phyloP scores from a whole-genome alignment of 2,797 vertebrate species.

The Pseudochromis fuscus region DNA sequence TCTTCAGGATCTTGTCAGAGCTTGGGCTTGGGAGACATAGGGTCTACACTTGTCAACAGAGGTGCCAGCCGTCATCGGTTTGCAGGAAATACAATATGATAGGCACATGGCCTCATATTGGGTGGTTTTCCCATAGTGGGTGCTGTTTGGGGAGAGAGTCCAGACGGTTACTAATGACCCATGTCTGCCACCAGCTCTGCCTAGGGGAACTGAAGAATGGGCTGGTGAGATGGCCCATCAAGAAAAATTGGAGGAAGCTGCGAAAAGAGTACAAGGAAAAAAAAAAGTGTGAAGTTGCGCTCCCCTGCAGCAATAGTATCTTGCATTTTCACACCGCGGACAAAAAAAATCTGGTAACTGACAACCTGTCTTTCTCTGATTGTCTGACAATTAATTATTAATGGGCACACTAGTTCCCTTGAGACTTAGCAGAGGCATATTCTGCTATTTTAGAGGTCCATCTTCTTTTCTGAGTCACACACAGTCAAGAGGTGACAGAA shows the following conservation, averaged over 20 bases:
- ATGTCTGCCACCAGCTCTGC: conserved; percentile 63
- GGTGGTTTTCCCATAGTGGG: conserved; percentile 62
- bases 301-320: conserved; percentile 55
- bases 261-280: conserved; percentile 41
- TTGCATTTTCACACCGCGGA: conserved; percentile 60
- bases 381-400: conserved; percentile 82
- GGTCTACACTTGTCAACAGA: conserved; percentile 76
- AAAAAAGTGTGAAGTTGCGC: conserved; percentile 51
- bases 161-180: conserved; percentile 75
- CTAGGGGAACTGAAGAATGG: conserved; percentile 52
- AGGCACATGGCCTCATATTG: conserved; percentile 57
- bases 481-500: conserved; percentile 42
- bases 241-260: conserved; percentile 18
- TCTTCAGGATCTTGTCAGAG: conserved; percentile 62
- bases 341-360: conserved; percentile 74
- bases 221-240: conserved; percentile 44
- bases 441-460: conserved; percentile 67
- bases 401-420: conserved; percentile 64
- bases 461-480: conserved; percentile 52
- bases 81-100: conserved; percentile 74
- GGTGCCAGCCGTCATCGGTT: conserved; percentile 64
- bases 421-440: conserved; percentile 65
- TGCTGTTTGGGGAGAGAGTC: conserved; percentile 62
- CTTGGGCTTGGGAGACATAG: conserved; percentile 45
- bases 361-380: conserved; percentile 79